phyloP scores from a whole-genome alignment of 2,113 vertebrate genomes.

The Halichoerus grypus region DNA sequence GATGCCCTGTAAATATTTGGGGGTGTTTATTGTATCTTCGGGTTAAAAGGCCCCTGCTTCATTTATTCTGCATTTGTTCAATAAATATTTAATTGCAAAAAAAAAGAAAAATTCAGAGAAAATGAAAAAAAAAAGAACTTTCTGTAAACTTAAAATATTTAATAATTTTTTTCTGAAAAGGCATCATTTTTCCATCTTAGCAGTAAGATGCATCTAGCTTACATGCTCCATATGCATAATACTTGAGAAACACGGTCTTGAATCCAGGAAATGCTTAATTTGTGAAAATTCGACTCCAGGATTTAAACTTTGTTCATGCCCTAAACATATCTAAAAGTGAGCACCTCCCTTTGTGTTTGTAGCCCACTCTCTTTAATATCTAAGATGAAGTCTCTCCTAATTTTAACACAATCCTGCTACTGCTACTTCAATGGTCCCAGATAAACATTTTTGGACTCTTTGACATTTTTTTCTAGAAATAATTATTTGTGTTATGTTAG shows the following conservation, averaged over 20 bases:
- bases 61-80: not conserved
- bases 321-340: not conserved
- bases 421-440: not conserved
- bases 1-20: not conserved
- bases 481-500: not conserved
- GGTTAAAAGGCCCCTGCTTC: not conserved
- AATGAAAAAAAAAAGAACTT: not conserved
- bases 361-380: not conserved
- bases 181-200: not conserved
- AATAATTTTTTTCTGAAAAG: not conserved
- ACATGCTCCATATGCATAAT: not conserved
- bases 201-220: not conserved
- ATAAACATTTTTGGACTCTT: not conserved
- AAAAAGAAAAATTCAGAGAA: not conserved
- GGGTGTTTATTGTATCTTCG: not conserved
- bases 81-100: not conserved
- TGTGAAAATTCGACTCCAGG: not conserved
- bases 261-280: conserved; percentile 15
- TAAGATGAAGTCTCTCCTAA: not conserved
- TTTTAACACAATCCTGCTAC: not conserved
- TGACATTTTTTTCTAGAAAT: not conserved
- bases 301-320: not conserved
- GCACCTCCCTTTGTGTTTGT: not conserved
- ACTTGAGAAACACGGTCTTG: not conserved
- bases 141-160: not conserved